A percentile compares a stretch with the other conserved stretches of the same genome.
phyloP scores from a whole-genome alignment of 2,797 vertebrate species.

The Trematomus bernacchii region DNA sequence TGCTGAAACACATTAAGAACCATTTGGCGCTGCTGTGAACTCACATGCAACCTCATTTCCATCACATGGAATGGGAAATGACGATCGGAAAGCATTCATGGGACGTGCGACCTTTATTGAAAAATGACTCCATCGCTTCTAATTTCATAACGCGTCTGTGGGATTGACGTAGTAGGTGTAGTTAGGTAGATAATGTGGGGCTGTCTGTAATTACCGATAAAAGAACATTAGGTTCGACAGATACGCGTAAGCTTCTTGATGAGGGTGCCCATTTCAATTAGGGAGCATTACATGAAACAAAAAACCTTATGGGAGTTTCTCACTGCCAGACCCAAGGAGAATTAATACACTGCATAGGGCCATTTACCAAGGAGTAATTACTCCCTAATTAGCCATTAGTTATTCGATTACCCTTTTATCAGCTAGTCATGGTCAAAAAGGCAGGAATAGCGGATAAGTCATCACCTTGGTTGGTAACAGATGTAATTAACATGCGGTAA shows the following conservation, averaged over 20 bases:
- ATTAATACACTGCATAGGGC: slow-evolving; percentile 83
- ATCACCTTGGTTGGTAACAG: slow-evolving; percentile 81
- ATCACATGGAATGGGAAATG: slow-evolving; percentile 40
- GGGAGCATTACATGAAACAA: slow-evolving; percentile 83
- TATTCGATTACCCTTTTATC: slow-evolving; percentile 89
- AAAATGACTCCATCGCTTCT: slow-evolving; percentile 67
- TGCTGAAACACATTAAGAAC: slow-evolving; percentile 47
- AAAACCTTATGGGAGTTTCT: slow-evolving; percentile 83
- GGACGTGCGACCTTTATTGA: slow-evolving; percentile 70
- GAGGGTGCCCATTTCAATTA: slow-evolving; percentile 87
- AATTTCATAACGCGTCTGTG: slow-evolving; percentile 68
- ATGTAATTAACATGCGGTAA: slow-evolving; percentile 77
- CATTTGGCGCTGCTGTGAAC: slow-evolving; percentile 60
- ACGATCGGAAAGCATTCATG: slow-evolving; percentile 39
- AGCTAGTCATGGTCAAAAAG: slow-evolving; percentile 86
- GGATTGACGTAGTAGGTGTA: slow-evolving; percentile 60
- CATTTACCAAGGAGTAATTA: slow-evolving; percentile 86
- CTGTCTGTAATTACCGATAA: slow-evolving; percentile 82
- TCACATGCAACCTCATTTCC: slow-evolving; percentile 61
- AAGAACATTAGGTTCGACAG: slow-evolving; percentile 82
- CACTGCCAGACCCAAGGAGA: slow-evolving; percentile 79
- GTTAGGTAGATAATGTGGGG: slow-evolving; percentile 65
- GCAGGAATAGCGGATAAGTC: slow-evolving; percentile 80
- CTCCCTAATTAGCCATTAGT: slow-evolving; percentile 87
- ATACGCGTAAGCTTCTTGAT: slow-evolving; percentile 81